Evolutionary conservation across 2,888 invertebrate genomes (phyloP), one percentile per base, ranked within the genome.

Genomic region (Nipponacmea schrenckii): DNA sequence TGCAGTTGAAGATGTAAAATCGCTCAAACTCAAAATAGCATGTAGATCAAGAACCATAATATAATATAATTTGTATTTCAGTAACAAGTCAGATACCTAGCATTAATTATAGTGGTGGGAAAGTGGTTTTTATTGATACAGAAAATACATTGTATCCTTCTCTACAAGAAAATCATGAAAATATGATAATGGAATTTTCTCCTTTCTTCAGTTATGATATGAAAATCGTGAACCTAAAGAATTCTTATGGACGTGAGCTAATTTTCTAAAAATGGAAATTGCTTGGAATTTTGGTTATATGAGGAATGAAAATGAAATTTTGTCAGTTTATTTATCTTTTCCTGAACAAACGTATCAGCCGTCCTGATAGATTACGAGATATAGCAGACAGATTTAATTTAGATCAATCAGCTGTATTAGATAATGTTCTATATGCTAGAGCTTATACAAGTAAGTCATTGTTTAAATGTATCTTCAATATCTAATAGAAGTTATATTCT

Each of bases 81-180:
- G 93, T 94, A 8, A 94, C 94, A 12, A 92, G 93, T 45, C 94
- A 95, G 88, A 91, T 94, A 84, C 94, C 94, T 0, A 87, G 91
- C 0, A 91, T 84, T 73, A 93, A 93, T 7, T 94, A 93, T 86
- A 89, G 91, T 62, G 94, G 94, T 24, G 95, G 94, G 67, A 95
- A 94, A 90, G 94, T 94, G 4, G 93, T 94, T 89, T 94, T 93
- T 86, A 91, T 94, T 63, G 94, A 94, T 86, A 94, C 94, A 12
- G 94, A 94, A 90, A 93, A 94, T 86, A 94, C 94, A 15, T 95
- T 95, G 94, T 94, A 93, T 88, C 87, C 84, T 87, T 85, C 69
- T 24, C 0, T n/a, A 45, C 7, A 31, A 64, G n/a, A 12, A 5
- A 26, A 10, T 44, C 26, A 27, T 65, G n/a, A n/a, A n/a, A 62